A percentile compares a stretch with the other conserved stretches of the same genome.
phyloP scores from a whole-genome alignment of 1,140 invertebrate genomes.

The Hestina assimilis region DNA sequence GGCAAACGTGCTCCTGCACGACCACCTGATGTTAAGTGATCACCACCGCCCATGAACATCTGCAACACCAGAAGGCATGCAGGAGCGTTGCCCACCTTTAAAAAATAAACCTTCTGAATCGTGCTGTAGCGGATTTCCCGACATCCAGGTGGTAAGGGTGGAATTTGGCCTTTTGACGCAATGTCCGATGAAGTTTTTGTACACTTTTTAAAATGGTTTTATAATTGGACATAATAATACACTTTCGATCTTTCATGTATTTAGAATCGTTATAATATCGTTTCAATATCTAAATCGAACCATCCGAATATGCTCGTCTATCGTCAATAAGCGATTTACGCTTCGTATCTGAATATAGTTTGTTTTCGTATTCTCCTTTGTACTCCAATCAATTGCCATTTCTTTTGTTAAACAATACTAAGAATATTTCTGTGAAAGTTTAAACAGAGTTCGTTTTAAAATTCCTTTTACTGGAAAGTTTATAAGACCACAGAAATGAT shows the following conservation, averaged over 20 bases:
- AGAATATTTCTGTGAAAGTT: not conserved
- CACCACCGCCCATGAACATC: too few relatives aligned
- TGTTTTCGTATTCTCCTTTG: conserved; percentile 1
- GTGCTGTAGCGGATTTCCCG: too few relatives aligned
- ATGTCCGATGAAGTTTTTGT: too few relatives aligned
- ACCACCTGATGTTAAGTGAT: not conserved
- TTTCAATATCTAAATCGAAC: not conserved
- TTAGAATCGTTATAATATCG: not conserved
- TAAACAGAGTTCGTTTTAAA: not conserved
- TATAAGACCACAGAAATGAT: not conserved
- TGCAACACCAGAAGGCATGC: too few relatives aligned
- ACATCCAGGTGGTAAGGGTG: too few relatives aligned
- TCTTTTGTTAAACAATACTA: not conserved
- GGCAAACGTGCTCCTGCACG: too few relatives aligned
- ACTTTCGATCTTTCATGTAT: not conserved
- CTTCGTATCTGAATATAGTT: not conserved
- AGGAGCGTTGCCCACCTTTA: too few relatives aligned
- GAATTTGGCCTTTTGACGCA: too few relatives aligned
- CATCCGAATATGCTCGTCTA: not conserved
- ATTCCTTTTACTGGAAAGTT: not conserved
- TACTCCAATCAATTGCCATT: conserved; percentile 3
- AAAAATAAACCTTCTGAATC: not conserved
- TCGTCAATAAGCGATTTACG: conserved; percentile 4
- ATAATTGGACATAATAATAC: too few relatives aligned
- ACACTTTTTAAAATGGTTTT: too few relatives aligned